phyloP scores from a whole-genome alignment of 2,113 vertebrate genomes.

The Dendrocopos noguchii region DNA sequence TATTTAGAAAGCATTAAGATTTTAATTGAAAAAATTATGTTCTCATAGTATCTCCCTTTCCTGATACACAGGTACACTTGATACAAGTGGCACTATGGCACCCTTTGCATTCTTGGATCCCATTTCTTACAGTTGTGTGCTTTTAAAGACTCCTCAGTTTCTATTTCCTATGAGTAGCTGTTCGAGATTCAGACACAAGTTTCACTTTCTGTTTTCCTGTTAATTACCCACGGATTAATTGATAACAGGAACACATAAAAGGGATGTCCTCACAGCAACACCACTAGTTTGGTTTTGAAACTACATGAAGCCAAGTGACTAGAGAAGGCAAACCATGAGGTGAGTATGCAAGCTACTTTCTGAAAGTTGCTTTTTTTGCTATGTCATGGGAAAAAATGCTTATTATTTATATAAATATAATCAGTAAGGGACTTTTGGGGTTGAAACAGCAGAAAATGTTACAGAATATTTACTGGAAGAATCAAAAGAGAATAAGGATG shows the following conservation, averaged over 20 bases:
- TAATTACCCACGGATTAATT: accelerated
- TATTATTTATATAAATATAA: neutral
- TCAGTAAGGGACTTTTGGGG: neutral
- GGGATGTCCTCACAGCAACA: accelerated
- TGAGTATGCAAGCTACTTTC: neutral
- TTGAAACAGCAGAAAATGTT: neutral
- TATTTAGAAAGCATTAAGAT: neutral
- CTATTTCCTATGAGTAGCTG: neutral
- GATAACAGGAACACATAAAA: neutral
- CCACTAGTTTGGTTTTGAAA: neutral
- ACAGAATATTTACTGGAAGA: neutral
- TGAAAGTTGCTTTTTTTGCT: neutral
- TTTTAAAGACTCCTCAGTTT: neutral
- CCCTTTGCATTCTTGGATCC: neutral
- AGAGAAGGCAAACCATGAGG: conserved; percentile 35
- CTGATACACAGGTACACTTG: neutral
- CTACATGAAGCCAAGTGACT: accelerated
- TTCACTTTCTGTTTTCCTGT: neutral
- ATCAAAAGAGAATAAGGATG: neutral
- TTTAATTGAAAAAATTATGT: neutral
- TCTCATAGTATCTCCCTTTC: neutral
- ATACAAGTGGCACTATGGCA: neutral
- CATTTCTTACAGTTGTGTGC: neutral
- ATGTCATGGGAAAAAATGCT: neutral
- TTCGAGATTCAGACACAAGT: accelerated